Percentiles rank a stretch among this genome's conserved stretches.
These are phyloP conservation scores for Dicyrtomina minuta DNA, from an alignment of 2,888 invertebrate species.

Conservation along the genomic window DNA sequence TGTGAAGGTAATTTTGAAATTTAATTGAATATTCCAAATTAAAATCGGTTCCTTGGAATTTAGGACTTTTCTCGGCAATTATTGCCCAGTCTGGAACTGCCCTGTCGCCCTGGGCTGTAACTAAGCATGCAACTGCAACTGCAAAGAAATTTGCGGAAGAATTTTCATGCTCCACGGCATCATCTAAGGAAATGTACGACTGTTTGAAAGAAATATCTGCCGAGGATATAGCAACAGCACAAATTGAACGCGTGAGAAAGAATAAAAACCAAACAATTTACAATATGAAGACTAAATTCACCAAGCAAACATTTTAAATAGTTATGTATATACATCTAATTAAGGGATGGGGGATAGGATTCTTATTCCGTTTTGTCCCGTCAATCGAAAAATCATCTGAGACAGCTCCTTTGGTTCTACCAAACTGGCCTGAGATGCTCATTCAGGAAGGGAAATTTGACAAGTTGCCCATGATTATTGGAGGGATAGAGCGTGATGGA, in stretches of 20 bases:
- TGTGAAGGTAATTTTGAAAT: too few species aligned
- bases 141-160: constrained; percentile 5
- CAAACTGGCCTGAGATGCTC: background rate
- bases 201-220: constrained; percentile 10
- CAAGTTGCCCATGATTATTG: background rate
- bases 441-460: background rate
- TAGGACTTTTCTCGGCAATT: constrained; percentile 40
- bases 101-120: constrained; percentile 42
- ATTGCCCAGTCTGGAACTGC: constrained; percentile 41
- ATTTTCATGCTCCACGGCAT: background rate
- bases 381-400: background rate
- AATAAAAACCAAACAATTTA: too few species aligned
- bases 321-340: too few species aligned
- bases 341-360: constrained; percentile 3
- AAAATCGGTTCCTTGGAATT: too few species aligned
- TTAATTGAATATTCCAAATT: too few species aligned
- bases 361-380: background rate
- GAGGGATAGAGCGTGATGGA: constrained; percentile 5
- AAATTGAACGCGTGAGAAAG: background rate
- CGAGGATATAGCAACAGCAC: background rate
- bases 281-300: too few species aligned
- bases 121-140: constrained; percentile 19
- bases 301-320: too few species aligned
- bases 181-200: background rate
- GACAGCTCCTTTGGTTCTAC: background rate